Evolutionary conservation across 2,888 invertebrate genomes (phyloP).

Genomic region (Rotaria sp.): DNA sequence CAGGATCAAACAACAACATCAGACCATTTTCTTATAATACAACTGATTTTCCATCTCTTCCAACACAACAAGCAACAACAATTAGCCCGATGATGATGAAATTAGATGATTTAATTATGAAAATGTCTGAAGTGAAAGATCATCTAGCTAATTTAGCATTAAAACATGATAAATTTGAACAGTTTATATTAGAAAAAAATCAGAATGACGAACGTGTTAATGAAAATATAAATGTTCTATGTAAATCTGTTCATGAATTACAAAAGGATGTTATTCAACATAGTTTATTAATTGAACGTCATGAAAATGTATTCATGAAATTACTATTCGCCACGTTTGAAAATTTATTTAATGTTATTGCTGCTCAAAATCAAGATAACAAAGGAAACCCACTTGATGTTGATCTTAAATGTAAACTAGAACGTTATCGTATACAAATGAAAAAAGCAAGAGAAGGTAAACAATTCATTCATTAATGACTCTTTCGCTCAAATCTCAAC

Average conservation of each 20-base stretch:
- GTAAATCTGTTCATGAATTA: not conserved
- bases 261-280: not conserved
- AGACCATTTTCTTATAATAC: too few relatives aligned
- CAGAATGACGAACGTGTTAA: not conserved
- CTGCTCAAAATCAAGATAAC: too few relatives aligned
- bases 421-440: too few relatives aligned
- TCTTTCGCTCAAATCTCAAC: too few relatives aligned
- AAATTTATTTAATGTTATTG: too few relatives aligned
- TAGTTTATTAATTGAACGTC: not conserved
- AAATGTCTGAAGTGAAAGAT: not conserved
- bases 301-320: not conserved
- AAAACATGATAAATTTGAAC: not conserved
- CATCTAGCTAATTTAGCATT: not conserved
- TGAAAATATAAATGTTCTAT: not conserved
- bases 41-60: not conserved
- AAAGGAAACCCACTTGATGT: too few relatives aligned
- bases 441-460: too few relatives aligned
- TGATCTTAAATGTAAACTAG: too few relatives aligned
- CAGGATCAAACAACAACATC: not conserved
- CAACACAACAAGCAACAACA: accelerated
- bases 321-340: too few relatives aligned
- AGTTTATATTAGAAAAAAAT: not conserved
- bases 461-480: too few relatives aligned
- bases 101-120: not conserved
- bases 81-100: not conserved